phyloP scores from a whole-genome alignment of 2,113 vertebrate genomes.

The Thalassoma bifasciatum region DNA sequence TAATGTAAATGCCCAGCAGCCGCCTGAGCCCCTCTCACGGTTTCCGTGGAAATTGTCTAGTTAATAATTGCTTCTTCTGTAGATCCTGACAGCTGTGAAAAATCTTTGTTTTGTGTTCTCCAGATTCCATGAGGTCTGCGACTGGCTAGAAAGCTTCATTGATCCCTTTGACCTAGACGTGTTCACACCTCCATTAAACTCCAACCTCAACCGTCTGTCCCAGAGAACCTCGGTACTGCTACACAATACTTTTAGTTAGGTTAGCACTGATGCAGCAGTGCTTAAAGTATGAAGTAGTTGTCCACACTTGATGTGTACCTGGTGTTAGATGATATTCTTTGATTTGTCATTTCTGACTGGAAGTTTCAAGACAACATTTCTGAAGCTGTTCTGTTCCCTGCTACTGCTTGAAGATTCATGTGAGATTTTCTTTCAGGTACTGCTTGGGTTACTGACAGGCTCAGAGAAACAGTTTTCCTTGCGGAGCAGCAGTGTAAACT shows the following conservation, averaged over 20 bases:
- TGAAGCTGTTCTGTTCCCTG: neutral
- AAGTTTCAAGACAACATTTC: too few species aligned
- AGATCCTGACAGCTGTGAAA: neutral
- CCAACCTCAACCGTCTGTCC: slow-evolving; percentile 89
- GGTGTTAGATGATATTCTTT: neutral
- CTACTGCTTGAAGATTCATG: neutral
- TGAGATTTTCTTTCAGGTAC: slow-evolving; percentile 82
- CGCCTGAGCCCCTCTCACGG: too few species aligned
- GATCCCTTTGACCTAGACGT: slow-evolving; percentile 98
- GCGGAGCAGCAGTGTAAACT: slow-evolving; percentile 77
- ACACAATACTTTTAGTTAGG: neutral
- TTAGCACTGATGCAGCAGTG: neutral
- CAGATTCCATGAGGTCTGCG: slow-evolving; percentile 87
- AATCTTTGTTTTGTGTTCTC: slow-evolving; percentile 27
- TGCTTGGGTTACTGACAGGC: slow-evolving; percentile 90
- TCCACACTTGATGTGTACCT: neutral
- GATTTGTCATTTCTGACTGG: neutral
- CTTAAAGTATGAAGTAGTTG: neutral
- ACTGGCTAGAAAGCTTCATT: slow-evolving; percentile 91
- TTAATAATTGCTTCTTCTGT: neutral
- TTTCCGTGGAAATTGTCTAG: too few species aligned
- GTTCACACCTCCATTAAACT: slow-evolving; percentile 90
- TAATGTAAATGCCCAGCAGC: too few species aligned
- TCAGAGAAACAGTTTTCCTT: slow-evolving; percentile 88
- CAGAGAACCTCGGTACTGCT: slow-evolving; percentile 90